Evolutionary conservation across 2,888 invertebrate species (phyloP).

Genomic region (Pherbina coryleti): DNA sequence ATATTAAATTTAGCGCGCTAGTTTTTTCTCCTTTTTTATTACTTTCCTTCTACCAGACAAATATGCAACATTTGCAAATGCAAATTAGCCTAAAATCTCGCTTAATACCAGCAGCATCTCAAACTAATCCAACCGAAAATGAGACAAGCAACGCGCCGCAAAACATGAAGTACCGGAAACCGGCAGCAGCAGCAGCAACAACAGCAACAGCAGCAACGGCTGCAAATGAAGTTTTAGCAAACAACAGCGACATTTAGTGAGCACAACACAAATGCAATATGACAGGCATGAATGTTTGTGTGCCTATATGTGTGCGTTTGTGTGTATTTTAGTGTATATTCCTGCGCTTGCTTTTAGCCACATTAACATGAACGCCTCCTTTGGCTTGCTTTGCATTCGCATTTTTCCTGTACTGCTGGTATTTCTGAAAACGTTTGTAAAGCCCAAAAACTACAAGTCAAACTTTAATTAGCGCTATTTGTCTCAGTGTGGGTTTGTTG

Average conservation of each 20-base stretch:
- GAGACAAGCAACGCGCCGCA: constrained; percentile 23
- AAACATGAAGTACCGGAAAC: not conserved
- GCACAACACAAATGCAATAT: not conserved
- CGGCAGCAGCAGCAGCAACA: not conserved
- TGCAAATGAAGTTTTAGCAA: not conserved
- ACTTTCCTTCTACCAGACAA: not conserved
- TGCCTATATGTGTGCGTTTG: not conserved
- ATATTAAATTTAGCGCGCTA: not conserved
- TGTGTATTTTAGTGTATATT: not conserved
- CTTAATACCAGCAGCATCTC: constrained; percentile 20
- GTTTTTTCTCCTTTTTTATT: not conserved
- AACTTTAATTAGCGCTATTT: constrained; percentile 47
- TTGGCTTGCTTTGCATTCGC: not conserved
- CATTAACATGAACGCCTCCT: constrained; percentile 5
- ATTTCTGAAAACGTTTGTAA: constrained; percentile 23
- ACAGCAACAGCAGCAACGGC: not conserved
- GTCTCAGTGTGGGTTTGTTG: constrained; percentile 39
- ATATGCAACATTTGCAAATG: constrained; percentile 62
- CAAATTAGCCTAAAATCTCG: constrained; percentile 55
- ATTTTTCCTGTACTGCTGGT: not conserved
- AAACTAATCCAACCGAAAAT: constrained; percentile 31
- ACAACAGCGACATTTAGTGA: constrained; percentile 4
- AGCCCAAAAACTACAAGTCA: constrained; percentile 43
- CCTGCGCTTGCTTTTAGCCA: not conserved
- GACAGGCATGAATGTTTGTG: not conserved